Evolutionary conservation across 2,113 vertebrate genomes (phyloP).

Genomic region (Crotalus horridus): DNA sequence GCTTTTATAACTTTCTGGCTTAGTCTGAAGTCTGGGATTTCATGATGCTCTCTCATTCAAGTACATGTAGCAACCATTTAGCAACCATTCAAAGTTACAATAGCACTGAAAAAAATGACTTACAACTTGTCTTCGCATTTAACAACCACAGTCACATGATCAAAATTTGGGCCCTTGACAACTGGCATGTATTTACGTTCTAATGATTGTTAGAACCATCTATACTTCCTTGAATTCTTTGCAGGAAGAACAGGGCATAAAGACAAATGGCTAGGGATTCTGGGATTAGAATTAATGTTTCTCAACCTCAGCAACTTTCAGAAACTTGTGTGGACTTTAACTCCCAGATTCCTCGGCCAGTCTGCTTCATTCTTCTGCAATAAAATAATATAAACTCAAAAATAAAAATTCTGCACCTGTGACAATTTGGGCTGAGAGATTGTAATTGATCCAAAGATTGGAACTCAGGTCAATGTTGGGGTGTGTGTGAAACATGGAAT

Average conservation of each 20-base stretch:
- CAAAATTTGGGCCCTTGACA: neutral
- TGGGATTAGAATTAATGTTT: neutral
- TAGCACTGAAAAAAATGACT: neutral
- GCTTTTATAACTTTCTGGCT: neutral
- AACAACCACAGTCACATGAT: neutral
- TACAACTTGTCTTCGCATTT: neutral
- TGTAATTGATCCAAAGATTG: neutral
- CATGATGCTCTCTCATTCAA: neutral
- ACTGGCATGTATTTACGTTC: neutral
- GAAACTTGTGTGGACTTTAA: neutral
- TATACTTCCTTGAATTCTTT: neutral
- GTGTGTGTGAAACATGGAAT: neutral
- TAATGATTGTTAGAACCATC: neutral
- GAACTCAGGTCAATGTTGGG: neutral
- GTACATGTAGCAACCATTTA: neutral
- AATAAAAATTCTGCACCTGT: neutral
- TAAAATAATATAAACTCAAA: neutral
- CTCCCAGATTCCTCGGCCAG: neutral
- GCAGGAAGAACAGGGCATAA: neutral
- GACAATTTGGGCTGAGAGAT: neutral
- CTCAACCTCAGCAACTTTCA: neutral
- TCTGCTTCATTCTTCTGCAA: neutral
- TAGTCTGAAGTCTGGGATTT: neutral
- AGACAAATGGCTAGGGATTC: neutral
- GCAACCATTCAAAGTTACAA: neutral